Base-by-base conservation (phyloP, 2,797 vertebrate species). In the Diceros bicornis region DNA sequence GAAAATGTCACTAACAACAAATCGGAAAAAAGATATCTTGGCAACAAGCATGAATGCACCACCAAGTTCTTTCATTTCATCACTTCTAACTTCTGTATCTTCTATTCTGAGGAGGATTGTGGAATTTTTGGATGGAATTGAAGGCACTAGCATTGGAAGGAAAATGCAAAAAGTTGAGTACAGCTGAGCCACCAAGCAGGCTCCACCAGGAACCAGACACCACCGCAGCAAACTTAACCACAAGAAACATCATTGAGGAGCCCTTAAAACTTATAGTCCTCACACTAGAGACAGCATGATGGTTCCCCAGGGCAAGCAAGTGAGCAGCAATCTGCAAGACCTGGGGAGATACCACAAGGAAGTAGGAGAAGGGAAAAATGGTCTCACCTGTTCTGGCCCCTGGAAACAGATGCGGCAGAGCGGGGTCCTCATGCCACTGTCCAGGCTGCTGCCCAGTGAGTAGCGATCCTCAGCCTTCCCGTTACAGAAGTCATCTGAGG, bases 331-430 rank as follows among this genome's bases (percentile, higher is more conserved):
- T 64, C 69, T 94, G 27, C 34, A 68, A 91, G 86, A 69, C 41
- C 79, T 71, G 59, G 25, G 59, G 25, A 88, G 77, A 89, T 27
- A 78, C 41, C 71, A 41, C 69, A 21, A 77, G 69, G 62, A 90
- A 89, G 59, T 34, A 77, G 25, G 23, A 62, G 47, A 85, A 78
- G 47, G 50, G 74, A 32, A 75, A 91, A 92, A 64, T 12, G 21
- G 57, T 75, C 99, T 99, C 98, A 99, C 99, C 99, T 99, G 99
- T 96, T 99, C 99, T 4, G 99, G 99, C 77, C 99, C 99, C 98
- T 99, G 99, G 99, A 99, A 99, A 98, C 99, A 99, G 99, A 99
- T 99, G 98, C 99, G 99, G 98, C 99, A 99, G 98, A 99, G 99
- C 0, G 99, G 99, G 52, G 99, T 99, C 98, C 99, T 99, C 99